phyloP scores from a whole-genome alignment of 1,140 invertebrate genomes.

The Aphaenogaster floridana region DNA sequence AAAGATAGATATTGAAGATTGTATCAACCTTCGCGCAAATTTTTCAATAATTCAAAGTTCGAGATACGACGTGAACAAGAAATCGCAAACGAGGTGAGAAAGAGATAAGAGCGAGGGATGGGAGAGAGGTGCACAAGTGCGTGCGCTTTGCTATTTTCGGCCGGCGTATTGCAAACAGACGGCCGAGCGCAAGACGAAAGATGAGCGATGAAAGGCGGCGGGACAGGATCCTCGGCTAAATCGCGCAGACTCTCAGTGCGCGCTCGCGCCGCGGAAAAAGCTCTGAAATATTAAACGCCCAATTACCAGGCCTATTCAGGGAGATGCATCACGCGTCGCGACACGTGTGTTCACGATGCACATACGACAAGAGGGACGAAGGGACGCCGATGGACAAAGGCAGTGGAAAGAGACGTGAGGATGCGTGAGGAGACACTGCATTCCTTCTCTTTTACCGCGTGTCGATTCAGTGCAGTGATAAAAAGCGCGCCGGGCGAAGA shows the following conservation, averaged over 20 bases:
- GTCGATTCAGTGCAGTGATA: conserved; percentile 84
- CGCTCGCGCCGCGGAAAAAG: conserved; percentile 82
- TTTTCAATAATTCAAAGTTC: conserved; percentile 6
- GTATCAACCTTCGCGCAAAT: neutral
- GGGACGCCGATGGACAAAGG: conserved; percentile 39
- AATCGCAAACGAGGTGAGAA: conserved; percentile 38
- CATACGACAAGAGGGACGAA: conserved; percentile 23
- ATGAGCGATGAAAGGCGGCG: conserved; percentile 66
- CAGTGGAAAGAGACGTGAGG: conserved; percentile 36
- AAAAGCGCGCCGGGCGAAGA: conserved; percentile 85
- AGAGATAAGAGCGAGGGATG: conserved; percentile 54
- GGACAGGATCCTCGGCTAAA: conserved; percentile 77
- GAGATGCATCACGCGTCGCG: conserved; percentile 77
- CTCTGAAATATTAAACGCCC: conserved; percentile 87
- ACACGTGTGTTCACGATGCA: conserved; percentile 74
- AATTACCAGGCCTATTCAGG: conserved; percentile 86
- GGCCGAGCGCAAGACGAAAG: conserved; percentile 66
- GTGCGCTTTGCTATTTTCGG: conserved; percentile 81
- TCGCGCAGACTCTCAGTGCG: conserved; percentile 81
- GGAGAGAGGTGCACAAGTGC: conserved; percentile 36
- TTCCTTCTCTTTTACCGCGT: conserved; percentile 72
- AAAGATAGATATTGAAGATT: neutral
- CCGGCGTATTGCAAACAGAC: conserved; percentile 73
- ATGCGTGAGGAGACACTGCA: conserved; percentile 10
- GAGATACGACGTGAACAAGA: neutral